A percentile compares a stretch with the other conserved stretches of the same genome.
Evolutionary conservation across 2,797 vertebrate species (phyloP).

Genomic region (Platalea minor): DNA sequence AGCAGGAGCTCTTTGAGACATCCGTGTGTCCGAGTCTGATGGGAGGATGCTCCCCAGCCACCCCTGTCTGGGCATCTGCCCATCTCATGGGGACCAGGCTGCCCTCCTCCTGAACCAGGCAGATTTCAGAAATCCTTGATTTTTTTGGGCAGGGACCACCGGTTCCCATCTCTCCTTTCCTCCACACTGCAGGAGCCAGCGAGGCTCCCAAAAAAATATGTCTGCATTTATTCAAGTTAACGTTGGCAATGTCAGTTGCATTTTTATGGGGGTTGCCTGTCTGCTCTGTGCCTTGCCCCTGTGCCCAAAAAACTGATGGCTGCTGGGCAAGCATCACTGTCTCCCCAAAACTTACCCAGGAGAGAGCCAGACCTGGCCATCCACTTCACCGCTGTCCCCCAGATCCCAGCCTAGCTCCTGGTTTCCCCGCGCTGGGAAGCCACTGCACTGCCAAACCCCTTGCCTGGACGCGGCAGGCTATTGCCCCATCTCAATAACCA

Average conservation of each 20-base stretch:
- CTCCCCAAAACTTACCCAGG: neutral
- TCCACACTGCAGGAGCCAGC: neutral
- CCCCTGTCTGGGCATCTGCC: neutral
- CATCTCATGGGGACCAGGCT: neutral
- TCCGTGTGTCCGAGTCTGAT: accelerated
- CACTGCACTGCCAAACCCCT: accelerated
- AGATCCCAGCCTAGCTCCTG: neutral
- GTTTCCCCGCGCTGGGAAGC: neutral
- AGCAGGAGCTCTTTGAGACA: neutral
- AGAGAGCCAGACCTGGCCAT: accelerated
- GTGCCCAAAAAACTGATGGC: accelerated
- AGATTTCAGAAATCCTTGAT: neutral
- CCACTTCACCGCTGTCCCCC: accelerated
- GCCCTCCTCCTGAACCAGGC: neutral
- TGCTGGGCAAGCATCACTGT: accelerated
- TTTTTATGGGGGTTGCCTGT: neutral
- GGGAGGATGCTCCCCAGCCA: neutral
- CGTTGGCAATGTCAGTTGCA: neutral
- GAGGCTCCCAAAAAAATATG: neutral
- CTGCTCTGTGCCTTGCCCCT: neutral
- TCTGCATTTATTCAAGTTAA: neutral
- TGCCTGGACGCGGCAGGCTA: accelerated
- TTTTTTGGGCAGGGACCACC: neutral
- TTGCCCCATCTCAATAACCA: neutral
- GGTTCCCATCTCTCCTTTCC: too few relatives aligned